Evolutionary conservation across 2,113 vertebrate genomes (phyloP), one percentile per base, ranked within the genome.

Genomic region (Thalassoma bifasciatum): DNA sequence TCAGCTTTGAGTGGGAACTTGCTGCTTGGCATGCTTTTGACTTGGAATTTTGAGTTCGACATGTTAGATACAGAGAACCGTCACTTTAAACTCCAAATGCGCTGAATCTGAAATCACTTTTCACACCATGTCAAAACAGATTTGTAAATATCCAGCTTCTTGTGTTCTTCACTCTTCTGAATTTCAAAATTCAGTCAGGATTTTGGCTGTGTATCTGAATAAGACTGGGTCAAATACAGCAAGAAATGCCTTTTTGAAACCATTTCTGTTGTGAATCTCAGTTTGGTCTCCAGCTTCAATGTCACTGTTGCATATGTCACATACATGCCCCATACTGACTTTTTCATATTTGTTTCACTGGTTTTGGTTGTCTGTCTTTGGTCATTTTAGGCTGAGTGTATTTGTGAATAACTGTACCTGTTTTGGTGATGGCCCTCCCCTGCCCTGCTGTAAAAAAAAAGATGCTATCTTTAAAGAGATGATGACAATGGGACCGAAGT

Each of bases 371-470:
- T 49, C 62, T 42, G 68, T 67, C 70, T 67, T 67, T 75, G 77
- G 80, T 82, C 78, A 65, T 86, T 82, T 82, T 52, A 73, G 53
- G 57, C 71, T 80, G 57, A 77, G n/a, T n/a, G n/a, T n/a, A n/a
- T n/a, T n/a, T n/a, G 62, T 50, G 61, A 72, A 84, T 75, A 62
- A 77, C 68, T 75, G 62, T 75, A 22, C 66, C 57, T 24, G 72
- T 74, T 72, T 83, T 61, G 40, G 54, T 46, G 67, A 79, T 85
- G 77, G 73, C 71, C 74, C 67, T 49, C 12, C 47, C 80, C 70
- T 57, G 49, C 14, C 56, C 76, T 8, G 8, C 57, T 71, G 65
- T 74, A 36, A 49, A 67, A 66, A n/a, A n/a, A n/a, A n/a, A n/a
- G n/a, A n/a, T n/a, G n/a, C n/a, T n/a, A n/a, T n/a, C n/a, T n/a